Conservation (phyloP, 1,140 invertebrate genomes). For the Teleogryllus occipitalis region DNA sequence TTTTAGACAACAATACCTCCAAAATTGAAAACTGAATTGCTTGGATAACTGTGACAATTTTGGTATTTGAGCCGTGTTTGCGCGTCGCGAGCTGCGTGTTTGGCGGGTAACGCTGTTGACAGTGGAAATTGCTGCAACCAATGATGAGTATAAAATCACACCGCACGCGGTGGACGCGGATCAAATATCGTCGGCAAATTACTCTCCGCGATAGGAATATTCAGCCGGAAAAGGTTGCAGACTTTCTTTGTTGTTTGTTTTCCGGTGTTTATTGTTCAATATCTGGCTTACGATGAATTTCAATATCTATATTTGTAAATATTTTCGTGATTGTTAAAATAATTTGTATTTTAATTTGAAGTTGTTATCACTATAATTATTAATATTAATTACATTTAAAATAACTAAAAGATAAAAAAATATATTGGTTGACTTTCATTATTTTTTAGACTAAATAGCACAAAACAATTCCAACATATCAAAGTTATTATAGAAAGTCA, state of each 20-base stretch:
- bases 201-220: neutral
- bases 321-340: too few relatives aligned
- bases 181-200: neutral
- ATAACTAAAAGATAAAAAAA: too few relatives aligned
- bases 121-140: neutral
- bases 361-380: too few relatives aligned
- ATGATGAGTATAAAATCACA: neutral
- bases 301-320: too few relatives aligned
- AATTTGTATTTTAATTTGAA: too few relatives aligned
- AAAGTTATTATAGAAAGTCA: too few relatives aligned
- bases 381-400: too few relatives aligned
- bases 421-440: too few relatives aligned
- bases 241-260: neutral
- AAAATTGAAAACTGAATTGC: conserved; percentile 2
- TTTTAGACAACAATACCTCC: conserved; percentile 1
- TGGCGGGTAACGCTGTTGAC: neutral
- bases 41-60: conserved; percentile 5
- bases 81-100: neutral
- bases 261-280: too few relatives aligned
- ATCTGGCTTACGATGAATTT: too few relatives aligned
- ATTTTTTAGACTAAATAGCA: too few relatives aligned
- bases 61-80: neutral
- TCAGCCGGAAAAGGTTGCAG: neutral
- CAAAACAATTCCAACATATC: too few relatives aligned
- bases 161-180: neutral